phyloP scores from a whole-genome alignment of 2,113 vertebrate species.

The Chrysochloris asiatica region DNA sequence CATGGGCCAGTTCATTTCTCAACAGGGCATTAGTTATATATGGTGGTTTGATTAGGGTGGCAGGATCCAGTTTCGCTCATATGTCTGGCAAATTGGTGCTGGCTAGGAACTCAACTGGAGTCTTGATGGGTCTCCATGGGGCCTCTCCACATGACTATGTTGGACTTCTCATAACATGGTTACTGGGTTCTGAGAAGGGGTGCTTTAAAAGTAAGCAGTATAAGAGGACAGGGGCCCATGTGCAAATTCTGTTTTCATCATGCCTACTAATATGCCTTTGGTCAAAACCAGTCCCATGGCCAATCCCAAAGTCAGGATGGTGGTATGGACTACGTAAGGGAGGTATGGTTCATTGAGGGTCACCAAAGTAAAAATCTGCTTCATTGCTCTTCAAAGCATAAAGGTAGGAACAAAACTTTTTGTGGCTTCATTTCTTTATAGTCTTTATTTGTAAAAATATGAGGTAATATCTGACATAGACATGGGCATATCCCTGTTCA shows the following conservation, averaged over 20 bases:
- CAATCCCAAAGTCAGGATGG: neutral
- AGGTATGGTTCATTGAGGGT: neutral
- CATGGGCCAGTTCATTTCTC: neutral
- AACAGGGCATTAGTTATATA: neutral
- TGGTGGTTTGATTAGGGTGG: neutral
- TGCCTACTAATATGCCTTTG: neutral
- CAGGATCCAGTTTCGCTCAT: neutral
- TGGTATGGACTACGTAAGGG: no score
- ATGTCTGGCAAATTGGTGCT: neutral
- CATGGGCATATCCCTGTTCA: neutral
- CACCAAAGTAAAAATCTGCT: neutral
- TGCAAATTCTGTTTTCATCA: no score
- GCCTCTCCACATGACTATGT: neutral
- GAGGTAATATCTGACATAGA: neutral
- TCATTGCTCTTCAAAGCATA: neutral
- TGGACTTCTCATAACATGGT: neutral
- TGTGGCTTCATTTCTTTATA: neutral
- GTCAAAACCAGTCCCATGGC: neutral
- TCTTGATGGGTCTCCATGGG: neutral
- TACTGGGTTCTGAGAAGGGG: neutral
- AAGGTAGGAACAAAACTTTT: neutral
- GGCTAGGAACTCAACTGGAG: neutral
- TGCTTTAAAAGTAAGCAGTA: neutral
- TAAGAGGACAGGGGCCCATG: neutral
- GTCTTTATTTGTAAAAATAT: slow-evolving; percentile 18